Evolutionary conservation across 1,140 invertebrate species (phyloP).

Genomic region (Radopholus similis): DNA sequence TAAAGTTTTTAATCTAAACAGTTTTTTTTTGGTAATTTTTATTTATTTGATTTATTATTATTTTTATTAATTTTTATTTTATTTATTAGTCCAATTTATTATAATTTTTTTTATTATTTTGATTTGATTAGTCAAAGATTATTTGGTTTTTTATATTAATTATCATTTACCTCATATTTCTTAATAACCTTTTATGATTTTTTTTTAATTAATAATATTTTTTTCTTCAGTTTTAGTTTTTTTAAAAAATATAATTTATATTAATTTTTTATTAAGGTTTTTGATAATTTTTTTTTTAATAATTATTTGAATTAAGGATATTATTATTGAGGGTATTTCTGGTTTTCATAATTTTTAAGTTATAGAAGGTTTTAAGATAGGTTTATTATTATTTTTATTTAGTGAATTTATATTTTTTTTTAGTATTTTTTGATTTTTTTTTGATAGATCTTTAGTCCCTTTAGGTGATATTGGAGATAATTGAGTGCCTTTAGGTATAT

Average conservation of each 20-base stretch:
- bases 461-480: conserved; percentile 66
- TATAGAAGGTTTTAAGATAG: conserved; percentile 41
- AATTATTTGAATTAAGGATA: conserved; percentile 36
- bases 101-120: conserved; percentile 30
- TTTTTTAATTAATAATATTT: conserved; percentile 31
- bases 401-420: conserved; percentile 47
- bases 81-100: conserved; percentile 9
- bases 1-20: not conserved
- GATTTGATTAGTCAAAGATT: conserved; percentile 10
- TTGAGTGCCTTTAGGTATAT: conserved; percentile 67
- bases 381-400: conserved; percentile 42
- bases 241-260: conserved; percentile 38
- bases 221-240: conserved; percentile 34
- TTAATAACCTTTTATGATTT: conserved; percentile 30
- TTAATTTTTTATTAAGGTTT: conserved; percentile 29
- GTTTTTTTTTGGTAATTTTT: not conserved
- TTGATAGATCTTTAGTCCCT: conserved; percentile 68
- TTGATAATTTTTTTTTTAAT: conserved; percentile 32
- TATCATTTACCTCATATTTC: conserved; percentile 33
- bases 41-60: not conserved
- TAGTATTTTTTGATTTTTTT: conserved; percentile 65
- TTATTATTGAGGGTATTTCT: conserved; percentile 31
- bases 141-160: conserved; percentile 25
- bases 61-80: not conserved
- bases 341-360: conserved; percentile 40